These are phyloP conservation scores for Atherix ibis DNA, from an alignment of 2,888 invertebrate species.

Conservation along the genomic window DNA sequence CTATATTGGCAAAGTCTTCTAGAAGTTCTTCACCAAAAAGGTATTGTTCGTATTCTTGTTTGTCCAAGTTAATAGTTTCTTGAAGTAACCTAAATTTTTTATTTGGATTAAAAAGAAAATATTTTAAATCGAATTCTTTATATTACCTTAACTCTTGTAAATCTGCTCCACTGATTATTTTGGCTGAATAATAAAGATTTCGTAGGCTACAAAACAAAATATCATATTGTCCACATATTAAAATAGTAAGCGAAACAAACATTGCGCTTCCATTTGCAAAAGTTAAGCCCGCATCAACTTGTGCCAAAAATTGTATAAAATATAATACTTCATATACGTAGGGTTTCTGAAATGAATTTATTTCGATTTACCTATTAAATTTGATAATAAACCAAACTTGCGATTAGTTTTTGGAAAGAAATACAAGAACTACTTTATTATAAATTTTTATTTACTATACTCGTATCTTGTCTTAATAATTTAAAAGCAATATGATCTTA, in stretches of 20 bases:
- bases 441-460: no score
- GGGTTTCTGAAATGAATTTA: neutral
- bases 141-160: neutral
- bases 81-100: neutral
- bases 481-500: no score
- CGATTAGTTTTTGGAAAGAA: no score
- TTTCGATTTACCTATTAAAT: no score
- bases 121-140: neutral
- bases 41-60: slow-evolving; percentile 1
- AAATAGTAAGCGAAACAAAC: slow-evolving; percentile 22
- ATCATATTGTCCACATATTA: slow-evolving; percentile 24
- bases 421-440: no score
- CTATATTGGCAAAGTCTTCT: neutral
- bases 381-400: no score
- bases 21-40: neutral
- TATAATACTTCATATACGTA: slow-evolving; percentile 15
- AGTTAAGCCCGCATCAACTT: slow-evolving; percentile 22
- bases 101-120: neutral
- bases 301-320: slow-evolving; percentile 20
- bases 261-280: slow-evolving; percentile 18
- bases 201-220: slow-evolving; percentile 22
- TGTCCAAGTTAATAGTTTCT: neutral
- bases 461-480: no score
- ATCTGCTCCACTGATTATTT: neutral
- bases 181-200: slow-evolving; percentile 21